Evolutionary conservation across 2,113 vertebrate genomes (phyloP).

Genomic region (Podiceps cristatus): DNA sequence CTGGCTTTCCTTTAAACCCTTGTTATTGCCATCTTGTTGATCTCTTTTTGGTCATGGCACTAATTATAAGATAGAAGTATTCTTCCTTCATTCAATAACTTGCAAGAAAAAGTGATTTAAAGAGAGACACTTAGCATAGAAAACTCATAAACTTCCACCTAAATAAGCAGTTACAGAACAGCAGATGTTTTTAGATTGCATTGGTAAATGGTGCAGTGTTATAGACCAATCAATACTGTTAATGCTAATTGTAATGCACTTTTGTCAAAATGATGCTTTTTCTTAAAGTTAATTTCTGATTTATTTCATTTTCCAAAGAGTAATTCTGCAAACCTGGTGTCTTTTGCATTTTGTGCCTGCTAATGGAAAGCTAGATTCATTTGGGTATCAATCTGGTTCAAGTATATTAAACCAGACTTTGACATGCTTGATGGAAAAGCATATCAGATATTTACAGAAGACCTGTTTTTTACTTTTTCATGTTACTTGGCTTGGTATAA

Average conservation of each 20-base stretch:
- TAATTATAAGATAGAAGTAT: constrained; percentile 58
- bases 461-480: background rate
- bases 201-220: constrained; percentile 38
- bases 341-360: constrained; percentile 11
- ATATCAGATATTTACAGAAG: constrained; percentile 2
- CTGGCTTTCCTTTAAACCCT: constrained; percentile 62
- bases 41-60: constrained; percentile 38
- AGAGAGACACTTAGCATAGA: constrained; percentile 56
- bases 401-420: constrained; percentile 17
- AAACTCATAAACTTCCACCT: constrained; percentile 69
- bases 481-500: background rate
- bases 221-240: constrained; percentile 61
- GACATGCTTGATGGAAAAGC: background rate
- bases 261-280: constrained; percentile 66
- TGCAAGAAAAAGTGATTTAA: constrained; percentile 68
- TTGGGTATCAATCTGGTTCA: constrained; percentile 18
- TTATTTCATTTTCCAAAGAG: constrained; percentile 51
- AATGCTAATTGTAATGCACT: constrained; percentile 65
- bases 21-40: constrained; percentile 57
- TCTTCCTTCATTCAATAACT: constrained; percentile 54
- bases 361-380: constrained; percentile 42
- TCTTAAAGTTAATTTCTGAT: constrained; percentile 72
- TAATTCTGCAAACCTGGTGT: constrained; percentile 43
- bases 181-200: constrained; percentile 53
- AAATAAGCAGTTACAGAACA: constrained; percentile 68